Conservation (phyloP, 2,113 vertebrate species). For the Accipiter virgatus region DNA sequence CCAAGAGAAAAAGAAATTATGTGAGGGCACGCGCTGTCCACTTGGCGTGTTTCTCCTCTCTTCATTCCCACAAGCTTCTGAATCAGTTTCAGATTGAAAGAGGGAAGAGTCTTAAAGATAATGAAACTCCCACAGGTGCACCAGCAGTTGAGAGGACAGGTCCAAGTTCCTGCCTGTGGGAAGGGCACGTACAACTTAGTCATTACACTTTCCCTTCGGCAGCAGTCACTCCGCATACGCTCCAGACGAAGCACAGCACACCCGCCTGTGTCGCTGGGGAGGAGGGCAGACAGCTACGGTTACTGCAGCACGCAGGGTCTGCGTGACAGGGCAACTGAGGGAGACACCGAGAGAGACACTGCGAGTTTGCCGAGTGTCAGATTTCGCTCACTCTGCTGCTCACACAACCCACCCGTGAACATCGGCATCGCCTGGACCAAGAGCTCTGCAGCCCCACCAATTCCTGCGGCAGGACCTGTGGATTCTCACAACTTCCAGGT, state of each 20-base stretch:
- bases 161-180: not conserved
- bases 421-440: fast-evolving
- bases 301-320: fast-evolving
- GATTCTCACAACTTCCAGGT: not conserved
- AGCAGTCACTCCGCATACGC: fast-evolving
- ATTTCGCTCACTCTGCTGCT: not conserved
- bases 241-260: not conserved
- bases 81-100: not conserved
- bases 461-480: not conserved
- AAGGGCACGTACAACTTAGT: not conserved
- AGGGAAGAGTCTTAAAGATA: not conserved
- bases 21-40: not conserved
- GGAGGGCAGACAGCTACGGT: not conserved
- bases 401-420: not conserved
- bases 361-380: fast-evolving
- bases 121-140: not conserved
- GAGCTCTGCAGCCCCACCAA: not conserved
- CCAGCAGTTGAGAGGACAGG: not conserved
- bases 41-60: not conserved
- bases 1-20: not conserved
- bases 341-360: not conserved
- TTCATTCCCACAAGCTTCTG: not conserved
- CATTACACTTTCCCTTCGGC: not conserved
- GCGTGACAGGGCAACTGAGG: fast-evolving
- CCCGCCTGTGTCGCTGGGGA: not conserved